Evolutionary conservation across 2,797 vertebrate species (phyloP).

Genomic region (Dallia pectoralis): DNA sequence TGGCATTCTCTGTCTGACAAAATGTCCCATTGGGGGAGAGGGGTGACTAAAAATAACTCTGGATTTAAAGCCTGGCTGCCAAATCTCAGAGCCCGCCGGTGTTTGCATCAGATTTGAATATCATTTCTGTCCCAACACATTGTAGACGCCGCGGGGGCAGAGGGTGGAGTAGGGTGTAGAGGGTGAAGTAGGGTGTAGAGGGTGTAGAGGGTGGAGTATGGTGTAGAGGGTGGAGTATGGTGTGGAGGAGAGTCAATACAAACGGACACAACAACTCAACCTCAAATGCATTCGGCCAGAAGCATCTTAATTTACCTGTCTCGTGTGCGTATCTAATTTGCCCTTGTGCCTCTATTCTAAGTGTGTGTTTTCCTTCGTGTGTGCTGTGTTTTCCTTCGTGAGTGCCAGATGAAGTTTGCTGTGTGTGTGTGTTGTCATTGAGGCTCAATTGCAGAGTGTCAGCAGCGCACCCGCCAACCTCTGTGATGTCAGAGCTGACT

Average conservation of each 20-base stretch:
- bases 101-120: slow-evolving; percentile 75
- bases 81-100: slow-evolving; percentile 69
- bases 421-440: slow-evolving; percentile 44
- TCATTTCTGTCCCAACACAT: slow-evolving; percentile 57
- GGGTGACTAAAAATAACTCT: slow-evolving; percentile 74
- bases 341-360: slow-evolving; percentile 40
- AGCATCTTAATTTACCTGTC: background rate
- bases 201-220: too few species aligned
- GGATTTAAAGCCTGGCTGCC: slow-evolving; percentile 70
- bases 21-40: slow-evolving; percentile 60
- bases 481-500: slow-evolving; percentile 59
- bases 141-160: slow-evolving; percentile 26
- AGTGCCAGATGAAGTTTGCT: slow-evolving; percentile 42
- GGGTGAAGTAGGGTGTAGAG: too few species aligned
- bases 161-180: too few species aligned
- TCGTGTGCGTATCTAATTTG: slow-evolving; percentile 31
- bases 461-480: slow-evolving; percentile 60
- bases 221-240: too few species aligned
- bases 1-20: slow-evolving; percentile 60
- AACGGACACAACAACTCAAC: slow-evolving; percentile 31
- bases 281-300: slow-evolving; percentile 27
- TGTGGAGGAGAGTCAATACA: slow-evolving; percentile 34
- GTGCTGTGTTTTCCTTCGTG: slow-evolving; percentile 52
- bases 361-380: slow-evolving; percentile 47
- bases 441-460: slow-evolving; percentile 64